Evolutionary conservation across 2,888 invertebrate species (phyloP).

Genomic region (Archips xylosteana): DNA sequence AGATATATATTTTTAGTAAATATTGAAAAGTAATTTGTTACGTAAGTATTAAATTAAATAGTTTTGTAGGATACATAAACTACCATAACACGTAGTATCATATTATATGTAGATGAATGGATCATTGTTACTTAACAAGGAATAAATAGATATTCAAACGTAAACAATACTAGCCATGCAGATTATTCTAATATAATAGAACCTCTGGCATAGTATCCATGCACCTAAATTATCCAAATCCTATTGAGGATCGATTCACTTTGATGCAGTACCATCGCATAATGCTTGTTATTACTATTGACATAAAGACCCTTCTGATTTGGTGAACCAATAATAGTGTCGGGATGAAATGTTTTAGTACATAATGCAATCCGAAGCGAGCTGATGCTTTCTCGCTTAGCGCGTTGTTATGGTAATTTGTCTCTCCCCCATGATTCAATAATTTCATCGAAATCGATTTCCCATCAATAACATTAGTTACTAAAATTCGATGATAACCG

Average conservation of each 20-base stretch:
- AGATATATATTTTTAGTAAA: no score
- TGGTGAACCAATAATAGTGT: background rate
- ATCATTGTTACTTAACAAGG: no score
- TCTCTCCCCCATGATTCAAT: background rate
- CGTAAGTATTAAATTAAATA: no score
- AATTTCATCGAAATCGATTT: background rate
- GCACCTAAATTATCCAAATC: background rate
- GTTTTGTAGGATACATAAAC: no score
- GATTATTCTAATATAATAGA: background rate
- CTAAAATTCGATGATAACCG: no score
- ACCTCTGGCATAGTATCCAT: background rate
- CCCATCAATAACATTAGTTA: no score
- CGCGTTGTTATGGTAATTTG: conserved; percentile 2
- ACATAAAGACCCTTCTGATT: conserved; percentile 4
- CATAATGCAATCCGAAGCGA: conserved; percentile 1
- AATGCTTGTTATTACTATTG: conserved; percentile 9
- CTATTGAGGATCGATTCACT: background rate
- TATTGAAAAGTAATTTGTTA: no score
- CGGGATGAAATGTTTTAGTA: background rate
- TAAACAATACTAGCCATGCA: background rate
- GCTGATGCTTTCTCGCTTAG: background rate
- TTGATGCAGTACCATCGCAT: background rate
- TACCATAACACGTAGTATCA: no score
- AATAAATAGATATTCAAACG: no score
- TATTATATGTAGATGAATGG: no score